Base-by-base conservation (phyloP, 2,888 invertebrate genomes). In the Eutolmus rufibarbis region DNA sequence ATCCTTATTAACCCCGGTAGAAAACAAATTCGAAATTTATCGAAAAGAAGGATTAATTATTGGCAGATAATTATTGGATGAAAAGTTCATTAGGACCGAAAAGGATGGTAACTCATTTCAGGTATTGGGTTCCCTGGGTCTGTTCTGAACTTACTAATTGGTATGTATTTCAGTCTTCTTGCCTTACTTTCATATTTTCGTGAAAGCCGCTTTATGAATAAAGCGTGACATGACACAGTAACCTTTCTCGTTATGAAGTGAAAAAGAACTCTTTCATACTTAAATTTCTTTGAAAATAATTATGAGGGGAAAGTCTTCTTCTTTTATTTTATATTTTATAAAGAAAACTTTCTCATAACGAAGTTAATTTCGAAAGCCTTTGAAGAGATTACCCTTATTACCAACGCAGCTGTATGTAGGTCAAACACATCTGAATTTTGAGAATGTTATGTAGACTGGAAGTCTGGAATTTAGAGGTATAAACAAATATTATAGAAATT, bases 41-140 rank as follows among this genome's bases (percentile, higher is more conserved):
- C 76, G 76, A 37, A 76, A 74, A 66, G 66, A 76, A 76, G 76
- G 76, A 76, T 76, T 76, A 76, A 76, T 76, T 76, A 76, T 76
- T 66, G 66, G 66, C 66, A 66, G 66, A 66, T 66, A 66, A 66
- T 28, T 66, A 66, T 66, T 66, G 8, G 66, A 66, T 66, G 66
- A 28, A 66, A 66, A 23, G 66, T 23, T 66, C 66, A 66, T 66
- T 66, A 66, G 66, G 28, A 19, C 8, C 23, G 28, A 9, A 19
- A 19, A 66, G 66, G 66, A 66, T 23, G 66, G 19, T 66, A 23
- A 28, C 66, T 12, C 9, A 28, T 28, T 66, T 5, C 66, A 66
- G 66, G 66, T 66, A 66, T 66, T 23, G 2, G 28, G 66, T 23
- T 51, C 23, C 28, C 2, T 9, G 12, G 23, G 28, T 28, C 23